Conservation (phyloP, 2,888 invertebrate genomes). For the Drosophila macrospina region DNA sequence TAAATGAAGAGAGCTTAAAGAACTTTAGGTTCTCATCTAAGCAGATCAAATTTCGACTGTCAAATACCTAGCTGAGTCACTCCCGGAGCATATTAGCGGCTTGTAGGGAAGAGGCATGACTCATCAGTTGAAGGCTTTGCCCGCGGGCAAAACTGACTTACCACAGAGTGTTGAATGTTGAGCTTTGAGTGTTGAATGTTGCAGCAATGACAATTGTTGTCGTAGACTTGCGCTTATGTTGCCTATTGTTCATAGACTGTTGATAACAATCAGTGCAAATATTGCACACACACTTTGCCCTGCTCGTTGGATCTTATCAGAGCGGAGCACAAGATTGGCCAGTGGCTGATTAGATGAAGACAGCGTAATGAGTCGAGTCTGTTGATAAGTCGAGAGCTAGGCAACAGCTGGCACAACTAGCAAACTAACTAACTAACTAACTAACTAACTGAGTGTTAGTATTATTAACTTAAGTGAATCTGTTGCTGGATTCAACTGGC, state of each 20-base stretch:
- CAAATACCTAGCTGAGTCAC: constrained; percentile 8
- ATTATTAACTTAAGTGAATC: neutral
- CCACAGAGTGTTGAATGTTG: constrained; percentile 5
- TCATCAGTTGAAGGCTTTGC: constrained; percentile 20
- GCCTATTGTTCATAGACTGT: neutral
- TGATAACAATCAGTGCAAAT: constrained; percentile 52
- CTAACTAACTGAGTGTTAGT: neutral
- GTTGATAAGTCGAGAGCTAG: constrained; percentile 31
- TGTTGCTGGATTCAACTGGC: constrained; percentile 7
- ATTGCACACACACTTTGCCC: constrained; percentile 39
- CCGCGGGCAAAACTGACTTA: constrained; percentile 17
- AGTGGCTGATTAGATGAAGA: constrained; percentile 44
- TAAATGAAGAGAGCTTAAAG: no score
- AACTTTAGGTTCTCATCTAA: neutral
- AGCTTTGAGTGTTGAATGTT: constrained; percentile 28
- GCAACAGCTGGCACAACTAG: constrained; percentile 6
- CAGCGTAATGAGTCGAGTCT: constrained; percentile 8
- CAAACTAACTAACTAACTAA: neutral
- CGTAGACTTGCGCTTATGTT: neutral
- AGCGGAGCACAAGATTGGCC: constrained; percentile 35
- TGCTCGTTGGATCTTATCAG: constrained; percentile 1
- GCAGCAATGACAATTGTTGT: constrained; percentile 6
- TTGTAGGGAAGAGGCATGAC: constrained; percentile 12
- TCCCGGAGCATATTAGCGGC: neutral
- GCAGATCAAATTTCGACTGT: neutral